Percentiles rank a stretch among this genome's conserved stretches.
These are phyloP conservation scores for Pharmacophagus antenor DNA, from an alignment of 2,888 invertebrate genomes.

Conservation along the genomic window DNA sequence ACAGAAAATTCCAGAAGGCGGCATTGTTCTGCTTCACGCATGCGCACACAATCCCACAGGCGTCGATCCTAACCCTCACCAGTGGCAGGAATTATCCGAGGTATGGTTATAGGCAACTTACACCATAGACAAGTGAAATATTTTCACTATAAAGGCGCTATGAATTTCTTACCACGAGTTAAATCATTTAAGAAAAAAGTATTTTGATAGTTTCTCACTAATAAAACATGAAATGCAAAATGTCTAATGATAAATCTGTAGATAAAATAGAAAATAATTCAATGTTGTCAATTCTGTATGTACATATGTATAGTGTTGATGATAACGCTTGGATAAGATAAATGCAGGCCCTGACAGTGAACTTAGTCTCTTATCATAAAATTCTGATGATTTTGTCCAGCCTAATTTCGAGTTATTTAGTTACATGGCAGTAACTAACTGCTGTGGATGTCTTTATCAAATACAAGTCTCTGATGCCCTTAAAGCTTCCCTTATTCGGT, in stretches of 20 bases:
- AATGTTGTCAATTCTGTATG: too few relatives aligned
- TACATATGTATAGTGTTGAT: too few relatives aligned
- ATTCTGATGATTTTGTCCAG: too few relatives aligned
- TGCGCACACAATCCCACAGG: constrained; percentile 99
- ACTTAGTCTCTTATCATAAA: background rate
- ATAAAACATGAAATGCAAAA: background rate
- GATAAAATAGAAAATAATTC: background rate
- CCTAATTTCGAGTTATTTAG: too few relatives aligned
- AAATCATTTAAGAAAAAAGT: too few relatives aligned
- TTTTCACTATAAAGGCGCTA: too few relatives aligned
- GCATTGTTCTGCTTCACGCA: constrained; percentile 95
- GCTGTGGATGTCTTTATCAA: too few relatives aligned
- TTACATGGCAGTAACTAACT: too few relatives aligned
- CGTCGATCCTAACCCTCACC: constrained; percentile 92
- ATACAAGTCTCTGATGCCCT: too few relatives aligned
- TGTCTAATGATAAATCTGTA: background rate
- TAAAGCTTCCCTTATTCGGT: too few relatives aligned
- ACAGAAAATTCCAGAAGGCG: constrained; percentile 94
- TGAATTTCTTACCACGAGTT: too few relatives aligned
- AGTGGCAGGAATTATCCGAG: constrained; percentile 93
- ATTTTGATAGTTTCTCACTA: background rate
- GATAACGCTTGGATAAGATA: constrained; percentile 6
- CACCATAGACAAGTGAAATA: too few relatives aligned
- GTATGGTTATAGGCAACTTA: constrained; percentile 52
- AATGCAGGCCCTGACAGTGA: constrained; percentile 2